Evolutionary conservation across 1,140 invertebrate genomes (phyloP).

Genomic region (Laupala kohalensis): DNA sequence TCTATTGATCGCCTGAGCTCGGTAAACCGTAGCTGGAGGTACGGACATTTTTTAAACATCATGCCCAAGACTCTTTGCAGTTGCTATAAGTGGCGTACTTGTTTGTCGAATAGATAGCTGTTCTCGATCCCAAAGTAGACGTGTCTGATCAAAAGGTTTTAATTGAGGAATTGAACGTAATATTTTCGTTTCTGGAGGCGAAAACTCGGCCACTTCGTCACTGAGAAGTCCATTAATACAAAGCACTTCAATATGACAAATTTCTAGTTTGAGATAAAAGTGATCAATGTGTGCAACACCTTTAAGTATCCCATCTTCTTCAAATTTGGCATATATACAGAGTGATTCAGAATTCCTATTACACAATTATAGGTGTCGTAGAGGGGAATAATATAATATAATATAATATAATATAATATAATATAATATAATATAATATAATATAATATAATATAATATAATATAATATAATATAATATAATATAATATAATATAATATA

Average conservation of each 20-base stretch:
- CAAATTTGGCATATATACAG: conserved; percentile 1
- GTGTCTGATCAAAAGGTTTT: not conserved
- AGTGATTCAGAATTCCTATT: not conserved
- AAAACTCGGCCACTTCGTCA: no score
- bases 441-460: no score
- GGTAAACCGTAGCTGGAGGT: not conserved
- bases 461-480: no score
- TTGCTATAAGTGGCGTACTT: not conserved
- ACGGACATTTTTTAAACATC: not conserved
- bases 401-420: no score
- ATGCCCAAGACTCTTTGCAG: not conserved
- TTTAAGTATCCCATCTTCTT: conserved; percentile 6
- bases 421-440: no score
- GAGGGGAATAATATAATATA: no score
- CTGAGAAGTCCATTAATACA: conserved; percentile 2
- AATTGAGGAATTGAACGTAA: not conserved
- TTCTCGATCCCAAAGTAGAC: not conserved
- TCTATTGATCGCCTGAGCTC: not conserved
- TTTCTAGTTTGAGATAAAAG: conserved; percentile 1
- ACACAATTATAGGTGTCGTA: no score
- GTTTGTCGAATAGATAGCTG: not conserved
- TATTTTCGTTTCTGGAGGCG: not conserved
- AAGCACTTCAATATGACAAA: not conserved
- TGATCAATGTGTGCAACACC: conserved; percentile 2
- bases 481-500: no score